Conservation (phyloP, 2,888 invertebrate genomes). For the Eurois occulta region DNA sequence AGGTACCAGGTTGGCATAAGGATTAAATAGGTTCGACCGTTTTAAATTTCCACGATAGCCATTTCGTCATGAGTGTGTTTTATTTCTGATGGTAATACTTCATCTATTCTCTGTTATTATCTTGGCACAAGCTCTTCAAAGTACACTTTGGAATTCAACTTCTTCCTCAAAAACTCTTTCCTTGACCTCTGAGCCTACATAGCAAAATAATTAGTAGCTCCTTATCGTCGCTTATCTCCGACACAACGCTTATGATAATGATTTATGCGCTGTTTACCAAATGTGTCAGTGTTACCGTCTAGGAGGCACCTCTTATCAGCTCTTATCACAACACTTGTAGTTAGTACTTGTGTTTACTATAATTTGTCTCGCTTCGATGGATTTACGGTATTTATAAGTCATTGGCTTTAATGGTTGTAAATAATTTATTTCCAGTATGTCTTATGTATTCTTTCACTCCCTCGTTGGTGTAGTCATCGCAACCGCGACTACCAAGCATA, state of each 20-base stretch:
- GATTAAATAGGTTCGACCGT: background rate
- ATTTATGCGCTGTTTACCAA: slow-evolving; percentile 39
- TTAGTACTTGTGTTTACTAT: slow-evolving; percentile 38
- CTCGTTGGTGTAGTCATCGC: background rate
- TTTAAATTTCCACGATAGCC: background rate
- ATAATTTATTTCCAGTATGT: background rate
- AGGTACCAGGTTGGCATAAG: slow-evolving; percentile 13
- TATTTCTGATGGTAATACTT: background rate
- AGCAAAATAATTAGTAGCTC: background rate
- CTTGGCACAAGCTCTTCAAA: background rate
- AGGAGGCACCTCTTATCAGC: slow-evolving; percentile 35
- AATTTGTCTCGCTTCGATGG: background rate
- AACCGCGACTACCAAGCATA: background rate
- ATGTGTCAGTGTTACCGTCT: slow-evolving; percentile 47
- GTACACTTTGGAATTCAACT: background rate
- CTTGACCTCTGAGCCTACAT: background rate
- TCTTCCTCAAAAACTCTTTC: background rate
- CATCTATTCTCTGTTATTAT: background rate
- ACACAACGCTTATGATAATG: slow-evolving; percentile 5
- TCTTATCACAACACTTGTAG: slow-evolving; percentile 37
- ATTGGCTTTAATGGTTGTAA: background rate
- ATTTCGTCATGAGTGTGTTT: background rate
- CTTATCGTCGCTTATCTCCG: slow-evolving; percentile 25
- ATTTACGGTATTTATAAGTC: slow-evolving; percentile 27
- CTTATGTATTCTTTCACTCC: background rate